phyloP scores from a whole-genome alignment of 2,888 invertebrate species.

The Melinaea marsaeus region DNA sequence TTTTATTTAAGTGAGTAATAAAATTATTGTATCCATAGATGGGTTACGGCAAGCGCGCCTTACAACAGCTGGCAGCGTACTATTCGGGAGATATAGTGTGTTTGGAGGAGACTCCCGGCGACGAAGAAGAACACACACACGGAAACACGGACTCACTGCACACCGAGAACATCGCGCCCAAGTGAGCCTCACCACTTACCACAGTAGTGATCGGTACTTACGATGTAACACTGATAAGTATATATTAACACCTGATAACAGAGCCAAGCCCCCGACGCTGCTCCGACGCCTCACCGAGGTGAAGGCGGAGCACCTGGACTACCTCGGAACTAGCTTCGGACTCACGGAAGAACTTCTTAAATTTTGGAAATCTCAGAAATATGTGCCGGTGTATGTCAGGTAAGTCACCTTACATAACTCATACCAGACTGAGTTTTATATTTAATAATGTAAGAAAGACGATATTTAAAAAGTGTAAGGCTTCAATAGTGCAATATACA shows the following conservation, averaged over 20 bases:
- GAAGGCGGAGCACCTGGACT: constrained; percentile 90
- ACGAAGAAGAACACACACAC: constrained; percentile 63
- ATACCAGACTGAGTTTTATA: not conserved
- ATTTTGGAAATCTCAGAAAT: constrained; percentile 91
- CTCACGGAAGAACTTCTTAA: constrained; percentile 91
- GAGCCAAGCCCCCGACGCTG: constrained; percentile 90
- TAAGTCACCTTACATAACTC: constrained; percentile 47
- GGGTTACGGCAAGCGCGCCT: constrained; percentile 96
- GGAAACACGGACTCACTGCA: constrained; percentile 44
- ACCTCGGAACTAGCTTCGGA: constrained; percentile 96
- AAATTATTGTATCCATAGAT: constrained; percentile 76
- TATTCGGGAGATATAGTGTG: constrained; percentile 89
- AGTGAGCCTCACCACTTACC: constrained; percentile 48
- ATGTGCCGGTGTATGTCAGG: constrained; percentile 93
- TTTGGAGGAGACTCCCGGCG: constrained; percentile 76
- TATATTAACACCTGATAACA: constrained; percentile 26
- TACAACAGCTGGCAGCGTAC: constrained; percentile 91
- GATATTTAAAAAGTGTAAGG: no score
- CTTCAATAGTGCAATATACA: no score
- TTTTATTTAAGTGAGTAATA: not conserved
- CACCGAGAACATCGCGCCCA: constrained; percentile 78
- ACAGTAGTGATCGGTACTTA: no score
- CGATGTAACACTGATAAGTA: not conserved
- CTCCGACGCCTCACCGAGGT: constrained; percentile 91
- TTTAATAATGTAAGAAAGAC: no score